phyloP scores from a whole-genome alignment of 1,140 invertebrate genomes.

The Sycobia sp. region DNA sequence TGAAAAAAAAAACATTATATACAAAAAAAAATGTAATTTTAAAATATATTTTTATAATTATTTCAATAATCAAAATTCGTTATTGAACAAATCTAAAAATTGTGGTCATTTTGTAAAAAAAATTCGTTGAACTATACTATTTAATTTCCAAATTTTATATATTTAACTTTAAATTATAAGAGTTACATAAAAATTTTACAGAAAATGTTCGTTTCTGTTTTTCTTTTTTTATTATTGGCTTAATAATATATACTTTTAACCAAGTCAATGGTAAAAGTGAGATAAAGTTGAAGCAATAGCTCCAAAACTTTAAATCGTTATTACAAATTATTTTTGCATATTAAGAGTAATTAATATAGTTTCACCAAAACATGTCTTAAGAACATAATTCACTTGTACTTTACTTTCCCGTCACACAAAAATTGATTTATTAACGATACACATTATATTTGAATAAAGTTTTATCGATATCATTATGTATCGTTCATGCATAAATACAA shows the following conservation, averaged over 20 bases:
- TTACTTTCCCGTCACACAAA: slow-evolving; percentile 16
- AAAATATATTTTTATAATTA: too few species aligned
- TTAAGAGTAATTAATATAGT: slow-evolving; percentile 1
- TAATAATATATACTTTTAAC: not conserved
- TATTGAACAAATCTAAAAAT: too few species aligned
- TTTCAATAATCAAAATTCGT: too few species aligned
- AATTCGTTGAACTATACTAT: not conserved
- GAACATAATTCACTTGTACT: slow-evolving; percentile 6
- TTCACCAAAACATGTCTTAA: not conserved
- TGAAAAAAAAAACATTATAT: too few species aligned
- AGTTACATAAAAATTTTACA: not conserved
- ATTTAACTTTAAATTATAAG: not conserved
- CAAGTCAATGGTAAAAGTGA: slow-evolving; percentile 19
- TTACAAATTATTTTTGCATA: not conserved
- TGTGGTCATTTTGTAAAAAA: not conserved
- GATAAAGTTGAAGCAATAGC: slow-evolving; percentile 16
- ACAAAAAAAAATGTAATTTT: too few species aligned
- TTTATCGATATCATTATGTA: slow-evolving; percentile 11
- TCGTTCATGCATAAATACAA: not conserved
- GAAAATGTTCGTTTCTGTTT: not conserved
- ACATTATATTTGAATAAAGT: slow-evolving; percentile 8
- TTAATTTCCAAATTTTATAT: not conserved
- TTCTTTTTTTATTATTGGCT: not conserved
- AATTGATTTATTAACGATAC: slow-evolving; percentile 12
- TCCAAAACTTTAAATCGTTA: not conserved